Evolutionary conservation across 1,140 invertebrate species (phyloP), one percentile per base, ranked within the genome.

Genomic region (Limonius californicus): DNA sequence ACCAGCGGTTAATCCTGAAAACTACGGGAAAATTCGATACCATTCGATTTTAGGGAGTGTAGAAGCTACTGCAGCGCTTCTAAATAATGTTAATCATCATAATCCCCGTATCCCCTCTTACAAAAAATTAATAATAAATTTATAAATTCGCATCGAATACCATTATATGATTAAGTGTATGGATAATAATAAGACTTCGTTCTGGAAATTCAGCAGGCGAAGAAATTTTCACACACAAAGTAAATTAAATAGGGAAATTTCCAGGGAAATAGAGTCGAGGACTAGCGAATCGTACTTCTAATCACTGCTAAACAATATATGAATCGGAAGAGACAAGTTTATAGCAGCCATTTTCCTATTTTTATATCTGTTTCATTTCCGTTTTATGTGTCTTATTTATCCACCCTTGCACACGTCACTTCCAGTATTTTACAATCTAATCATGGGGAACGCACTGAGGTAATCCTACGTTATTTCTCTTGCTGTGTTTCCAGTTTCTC

Each of bases 361-460:
- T 76, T 76, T 76, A 76, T 76, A 74, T 76, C 75, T 68, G 72
- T 76, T 75, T 75, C 73, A 74, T 76, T 76, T 68, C 72, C 71
- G 72, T 75, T 74, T 76, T 76, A 74, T 74, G 74, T 73, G 71
- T 72, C 73, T 75, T 74, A 75, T 75, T 75, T 74, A 74, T 74
- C 74, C 74, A 74, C 74, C 75, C 74, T 72, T 72, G 71, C 72
- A 72, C 70, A 75, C 75, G 75, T 76, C 75, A 76, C 74, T 75
- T 75, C 71, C 74, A 76, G 74, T 76, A 76, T 76, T 76, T 76
- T 76, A 76, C 75, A 76, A 76, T 76, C 75, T 76, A 76, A 76
- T 76, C 75, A 76, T 76, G 73, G 75, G 74, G 74, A 76, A 76
- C 75, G 75, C 75, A 76, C 74, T 76, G 71, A 67, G 67, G 74